phyloP scores from a whole-genome alignment of 2,113 vertebrate species.

The Etheostoma spectabile region DNA sequence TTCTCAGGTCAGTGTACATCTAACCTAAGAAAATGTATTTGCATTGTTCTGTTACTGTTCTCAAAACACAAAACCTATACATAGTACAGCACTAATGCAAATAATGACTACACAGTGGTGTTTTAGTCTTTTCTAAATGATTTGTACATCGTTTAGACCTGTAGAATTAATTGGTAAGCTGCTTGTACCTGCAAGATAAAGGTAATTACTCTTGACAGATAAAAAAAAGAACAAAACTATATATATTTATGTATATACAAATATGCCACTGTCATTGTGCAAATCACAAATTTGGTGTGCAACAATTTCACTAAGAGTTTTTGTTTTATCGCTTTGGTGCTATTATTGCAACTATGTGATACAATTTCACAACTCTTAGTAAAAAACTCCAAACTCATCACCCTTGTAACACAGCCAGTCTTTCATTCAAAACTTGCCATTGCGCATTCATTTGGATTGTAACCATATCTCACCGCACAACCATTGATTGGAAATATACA shows the following conservation, averaged over 20 bases:
- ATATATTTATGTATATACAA: no score
- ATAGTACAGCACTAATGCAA: not conserved
- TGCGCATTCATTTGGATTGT: no score
- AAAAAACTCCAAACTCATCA: no score
- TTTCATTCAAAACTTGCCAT: no score
- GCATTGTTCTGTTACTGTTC: conserved; percentile 11
- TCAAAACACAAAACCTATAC: not conserved
- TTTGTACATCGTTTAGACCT: not conserved
- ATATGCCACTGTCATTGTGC: not conserved
- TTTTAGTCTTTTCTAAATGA: not conserved
- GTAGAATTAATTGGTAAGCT: not conserved
- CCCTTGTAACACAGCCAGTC: no score
- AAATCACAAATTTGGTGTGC: not conserved
- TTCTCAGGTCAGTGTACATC: conserved; percentile 13
- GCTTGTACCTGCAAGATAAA: not conserved
- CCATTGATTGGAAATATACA: no score
- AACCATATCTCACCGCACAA: no score
- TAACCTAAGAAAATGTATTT: conserved; percentile 38
- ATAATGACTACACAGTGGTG: not conserved
- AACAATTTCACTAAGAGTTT: not conserved
- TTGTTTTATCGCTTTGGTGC: no score
- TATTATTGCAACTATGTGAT: no score
- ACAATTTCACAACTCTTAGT: no score
- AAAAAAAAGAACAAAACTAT: no score
- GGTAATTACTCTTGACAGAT: no score